Percentiles rank a stretch among this genome's conserved stretches.
Conservation (phyloP, 35 echinoderm and acorn worm species). For the Acanthaster planci region DNA sequence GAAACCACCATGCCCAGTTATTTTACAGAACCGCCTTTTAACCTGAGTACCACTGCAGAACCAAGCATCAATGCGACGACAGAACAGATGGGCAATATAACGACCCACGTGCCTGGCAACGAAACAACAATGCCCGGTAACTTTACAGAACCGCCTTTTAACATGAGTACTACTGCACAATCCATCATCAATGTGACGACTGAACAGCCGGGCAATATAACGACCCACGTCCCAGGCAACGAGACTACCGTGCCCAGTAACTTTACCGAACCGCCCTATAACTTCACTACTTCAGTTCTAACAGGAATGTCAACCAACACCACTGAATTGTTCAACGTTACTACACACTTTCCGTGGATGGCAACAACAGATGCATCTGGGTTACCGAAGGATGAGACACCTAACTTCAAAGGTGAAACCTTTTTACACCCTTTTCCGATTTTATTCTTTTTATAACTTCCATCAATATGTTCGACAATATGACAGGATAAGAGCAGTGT, state of each 20-base stretch:
- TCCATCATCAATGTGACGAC: background rate
- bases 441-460: no score
- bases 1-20: background rate
- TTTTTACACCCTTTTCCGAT: background rate
- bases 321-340: no score
- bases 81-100: background rate
- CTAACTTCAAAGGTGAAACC: background rate
- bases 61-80: background rate
- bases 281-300: background rate
- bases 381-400: background rate
- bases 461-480: no score
- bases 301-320: no score
- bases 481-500: no score
- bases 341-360: no score
- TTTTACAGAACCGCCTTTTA: background rate
- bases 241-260: background rate
- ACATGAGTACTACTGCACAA: background rate
- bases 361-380: background rate
- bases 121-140: no score
- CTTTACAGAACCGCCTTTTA: background rate
- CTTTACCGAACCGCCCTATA: background rate
- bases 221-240: background rate
- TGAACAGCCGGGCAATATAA: background rate
- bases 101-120: no score
- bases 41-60: background rate